A percentile compares a stretch with the other conserved stretches of the same genome.
These are phyloP conservation scores for Apoderus coryli DNA, from an alignment of 2,888 invertebrate genomes.

Conservation along the genomic window DNA sequence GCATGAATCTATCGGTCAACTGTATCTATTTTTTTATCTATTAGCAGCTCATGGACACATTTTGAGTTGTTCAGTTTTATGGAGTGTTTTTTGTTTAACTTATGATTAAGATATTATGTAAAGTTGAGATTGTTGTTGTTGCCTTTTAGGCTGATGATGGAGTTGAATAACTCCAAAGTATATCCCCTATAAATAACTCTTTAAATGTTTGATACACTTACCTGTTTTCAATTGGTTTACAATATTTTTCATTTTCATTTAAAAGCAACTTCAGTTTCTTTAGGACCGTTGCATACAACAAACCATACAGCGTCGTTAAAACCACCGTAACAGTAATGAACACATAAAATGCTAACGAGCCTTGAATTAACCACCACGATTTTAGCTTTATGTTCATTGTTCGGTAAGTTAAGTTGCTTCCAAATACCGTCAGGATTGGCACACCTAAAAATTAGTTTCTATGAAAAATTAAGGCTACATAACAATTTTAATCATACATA, in stretches of 20 bases:
- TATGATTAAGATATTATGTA: too few species aligned
- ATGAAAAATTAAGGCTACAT: too few species aligned
- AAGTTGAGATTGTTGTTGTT: too few species aligned
- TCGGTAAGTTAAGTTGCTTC: constrained; percentile 51
- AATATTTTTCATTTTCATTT: constrained; percentile 45
- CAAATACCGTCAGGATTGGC: constrained; percentile 49
- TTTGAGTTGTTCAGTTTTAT: too few species aligned
- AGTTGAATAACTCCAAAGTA: too few species aligned
- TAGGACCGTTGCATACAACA: constrained; percentile 52
- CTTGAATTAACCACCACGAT: constrained; percentile 50
- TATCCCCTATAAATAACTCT: too few species aligned
- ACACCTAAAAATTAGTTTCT: constrained; percentile 37
- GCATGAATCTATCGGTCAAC: too few species aligned
- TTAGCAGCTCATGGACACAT: too few species aligned
- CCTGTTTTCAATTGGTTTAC: constrained; percentile 41
- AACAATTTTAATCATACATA: constrained; percentile 5
- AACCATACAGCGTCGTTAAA: constrained; percentile 50
- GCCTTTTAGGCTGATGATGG: too few species aligned
- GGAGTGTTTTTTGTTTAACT: too few species aligned
- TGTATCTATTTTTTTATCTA: too few species aligned
- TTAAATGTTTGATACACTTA: constrained; percentile 22
- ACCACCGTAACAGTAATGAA: constrained; percentile 53
- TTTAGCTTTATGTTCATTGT: constrained; percentile 40
- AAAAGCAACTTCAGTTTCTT: constrained; percentile 43
- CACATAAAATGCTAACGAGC: constrained; percentile 45